phyloP scores from a whole-genome alignment of 2,888 invertebrate genomes.

The Parascotia fuliginaria region DNA sequence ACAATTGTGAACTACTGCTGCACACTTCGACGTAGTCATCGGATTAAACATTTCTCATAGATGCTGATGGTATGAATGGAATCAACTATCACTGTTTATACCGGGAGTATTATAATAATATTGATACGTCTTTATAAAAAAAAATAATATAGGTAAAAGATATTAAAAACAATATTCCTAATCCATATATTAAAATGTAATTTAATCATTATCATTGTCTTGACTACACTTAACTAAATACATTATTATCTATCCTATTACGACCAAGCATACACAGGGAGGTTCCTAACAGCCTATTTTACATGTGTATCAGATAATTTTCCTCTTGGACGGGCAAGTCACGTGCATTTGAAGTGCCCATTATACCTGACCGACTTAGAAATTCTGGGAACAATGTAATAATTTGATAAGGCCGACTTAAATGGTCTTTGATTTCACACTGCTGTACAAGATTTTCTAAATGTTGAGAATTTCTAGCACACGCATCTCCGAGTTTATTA shows the following conservation, averaged over 20 bases:
- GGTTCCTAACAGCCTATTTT: neutral
- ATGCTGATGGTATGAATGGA: constrained; percentile 9
- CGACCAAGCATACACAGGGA: neutral
- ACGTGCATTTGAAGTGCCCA: constrained; percentile 10
- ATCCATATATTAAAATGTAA: too few relatives aligned
- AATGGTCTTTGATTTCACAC: too few relatives aligned
- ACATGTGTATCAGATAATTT: constrained; percentile 3
- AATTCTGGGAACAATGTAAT: too few relatives aligned
- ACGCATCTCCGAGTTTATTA: too few relatives aligned
- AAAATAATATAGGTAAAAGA: too few relatives aligned
- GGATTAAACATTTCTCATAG: constrained; percentile 12
- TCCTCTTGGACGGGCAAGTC: constrained; percentile 2
- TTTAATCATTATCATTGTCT: neutral
- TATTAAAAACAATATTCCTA: too few relatives aligned
- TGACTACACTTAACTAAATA: neutral
- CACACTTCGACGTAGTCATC: constrained; percentile 34
- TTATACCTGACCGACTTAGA: too few relatives aligned
- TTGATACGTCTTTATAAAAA: too few relatives aligned
- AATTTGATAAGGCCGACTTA: too few relatives aligned
- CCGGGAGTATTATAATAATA: too few relatives aligned
- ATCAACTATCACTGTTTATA: constrained; percentile 3
- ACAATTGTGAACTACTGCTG: constrained; percentile 41
- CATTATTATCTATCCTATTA: neutral
- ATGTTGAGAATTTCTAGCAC: too few relatives aligned
- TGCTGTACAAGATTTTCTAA: too few relatives aligned